Percentiles rank a stretch among this genome's conserved stretches.
Conservation (phyloP, 2,888 invertebrate genomes). For the Gortyna flavago region DNA sequence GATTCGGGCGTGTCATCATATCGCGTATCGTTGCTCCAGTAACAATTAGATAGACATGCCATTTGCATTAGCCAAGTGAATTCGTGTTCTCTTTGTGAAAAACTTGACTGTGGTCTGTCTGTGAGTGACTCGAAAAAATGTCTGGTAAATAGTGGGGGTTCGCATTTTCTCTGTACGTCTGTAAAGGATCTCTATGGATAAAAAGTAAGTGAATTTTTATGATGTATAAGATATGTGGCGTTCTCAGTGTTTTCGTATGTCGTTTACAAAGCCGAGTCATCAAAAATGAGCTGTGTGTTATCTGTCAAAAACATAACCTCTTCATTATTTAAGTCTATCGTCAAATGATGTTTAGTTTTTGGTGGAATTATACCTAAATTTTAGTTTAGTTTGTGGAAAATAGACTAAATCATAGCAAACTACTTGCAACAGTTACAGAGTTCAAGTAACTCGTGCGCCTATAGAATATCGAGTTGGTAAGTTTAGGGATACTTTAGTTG, state of each 20-base stretch:
- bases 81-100: conserved; percentile 3
- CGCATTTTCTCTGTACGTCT: background rate
- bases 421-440: conserved; percentile 40
- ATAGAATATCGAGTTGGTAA: conserved; percentile 52
- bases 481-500: conserved; percentile 57
- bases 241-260: conserved; percentile 9
- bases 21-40: conserved; percentile 35
- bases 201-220: conserved; percentile 61
- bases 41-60: conserved; percentile 37
- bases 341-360: background rate
- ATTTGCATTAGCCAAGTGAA: conserved; percentile 28
- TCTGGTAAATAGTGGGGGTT: background rate
- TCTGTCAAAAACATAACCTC: background rate
- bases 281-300: background rate
- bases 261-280: background rate
- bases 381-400: conserved; percentile 15
- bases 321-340: conserved; percentile 2
- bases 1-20: conserved; percentile 56
- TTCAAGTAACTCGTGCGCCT: conserved; percentile 41
- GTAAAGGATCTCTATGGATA: conserved; percentile 53
- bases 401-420: conserved; percentile 33
- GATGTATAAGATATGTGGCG: background rate
- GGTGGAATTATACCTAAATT: background rate
- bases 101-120: background rate
- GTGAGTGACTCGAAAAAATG: conserved; percentile 23